These are phyloP conservation scores for Denticeps clupeoides DNA, from an alignment of 2,797 vertebrate species.

Conservation along the genomic window DNA sequence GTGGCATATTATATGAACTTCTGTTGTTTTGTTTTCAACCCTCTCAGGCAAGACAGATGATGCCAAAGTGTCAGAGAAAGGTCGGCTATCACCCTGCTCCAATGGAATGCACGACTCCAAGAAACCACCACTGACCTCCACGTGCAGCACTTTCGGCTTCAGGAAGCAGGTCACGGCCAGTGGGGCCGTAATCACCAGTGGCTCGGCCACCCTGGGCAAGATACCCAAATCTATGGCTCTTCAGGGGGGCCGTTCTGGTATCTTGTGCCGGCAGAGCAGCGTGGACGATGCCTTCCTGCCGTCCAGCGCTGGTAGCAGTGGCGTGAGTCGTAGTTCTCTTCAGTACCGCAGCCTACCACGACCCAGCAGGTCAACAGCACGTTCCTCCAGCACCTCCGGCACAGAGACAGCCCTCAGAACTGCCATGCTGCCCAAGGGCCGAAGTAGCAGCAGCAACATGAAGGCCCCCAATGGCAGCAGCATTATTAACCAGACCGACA, in stretches of 20 bases:
- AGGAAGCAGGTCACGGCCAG: constrained; percentile 76
- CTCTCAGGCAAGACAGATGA: constrained; percentile 75
- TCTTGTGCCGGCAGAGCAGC: constrained; percentile 53
- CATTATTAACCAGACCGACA: constrained; percentile 74
- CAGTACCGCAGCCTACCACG: constrained; percentile 78
- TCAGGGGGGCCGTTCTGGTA: constrained; percentile 35
- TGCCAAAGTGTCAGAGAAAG: constrained; percentile 76
- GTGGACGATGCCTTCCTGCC: constrained; percentile 72
- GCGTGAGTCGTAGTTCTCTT: constrained; percentile 33
- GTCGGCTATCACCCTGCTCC: constrained; percentile 37
- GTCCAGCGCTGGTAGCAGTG: constrained; percentile 56
- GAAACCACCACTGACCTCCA: constrained; percentile 60
- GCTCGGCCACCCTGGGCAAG: constrained; percentile 77
- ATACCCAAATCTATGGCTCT: constrained; percentile 67
- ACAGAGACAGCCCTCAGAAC: constrained; percentile 69
- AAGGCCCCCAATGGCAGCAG: constrained; percentile 49
- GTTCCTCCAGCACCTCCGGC: constrained; percentile 64
- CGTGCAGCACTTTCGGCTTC: constrained; percentile 69
- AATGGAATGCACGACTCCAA: constrained; percentile 70
- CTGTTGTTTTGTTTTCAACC: constrained; percentile 7
- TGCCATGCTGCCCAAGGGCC: constrained; percentile 32
- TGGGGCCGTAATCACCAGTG: constrained; percentile 66
- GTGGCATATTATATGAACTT: constrained; percentile 1
- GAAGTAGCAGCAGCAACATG: constrained; percentile 5
- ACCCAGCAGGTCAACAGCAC: constrained; percentile 54